Conservation (phyloP, 2,113 vertebrate genomes). For the Microtus pennsylvanicus region DNA sequence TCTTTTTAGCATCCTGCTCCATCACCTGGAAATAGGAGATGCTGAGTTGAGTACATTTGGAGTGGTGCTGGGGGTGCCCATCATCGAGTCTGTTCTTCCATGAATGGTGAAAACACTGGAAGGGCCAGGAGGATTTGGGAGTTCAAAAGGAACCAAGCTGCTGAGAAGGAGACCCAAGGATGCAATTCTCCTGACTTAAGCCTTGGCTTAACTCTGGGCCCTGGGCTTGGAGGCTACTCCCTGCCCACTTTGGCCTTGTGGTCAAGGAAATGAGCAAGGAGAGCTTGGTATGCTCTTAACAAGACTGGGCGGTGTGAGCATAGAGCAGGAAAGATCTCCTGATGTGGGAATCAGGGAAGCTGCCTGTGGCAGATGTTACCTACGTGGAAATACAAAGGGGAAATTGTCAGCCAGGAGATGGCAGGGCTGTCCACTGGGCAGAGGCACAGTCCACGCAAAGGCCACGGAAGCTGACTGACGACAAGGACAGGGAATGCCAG, state of each 20-base stretch:
- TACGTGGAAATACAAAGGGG: neutral
- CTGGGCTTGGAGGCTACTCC: neutral
- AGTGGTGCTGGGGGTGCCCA: neutral
- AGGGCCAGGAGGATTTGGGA: neutral
- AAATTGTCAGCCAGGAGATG: neutral
- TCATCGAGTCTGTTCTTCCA: neutral
- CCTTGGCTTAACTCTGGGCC: neutral
- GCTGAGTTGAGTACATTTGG: accelerated
- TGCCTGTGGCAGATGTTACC: neutral
- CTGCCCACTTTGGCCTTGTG: neutral
- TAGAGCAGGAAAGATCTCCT: neutral
- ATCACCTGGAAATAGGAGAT: accelerated
- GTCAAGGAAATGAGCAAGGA: neutral
- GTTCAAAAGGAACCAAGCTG: neutral
- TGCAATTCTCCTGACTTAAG: too few relatives aligned
- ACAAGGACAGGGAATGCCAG: neutral
- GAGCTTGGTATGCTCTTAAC: neutral
- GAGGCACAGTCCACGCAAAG: neutral
- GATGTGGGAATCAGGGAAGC: neutral
- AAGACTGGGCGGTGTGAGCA: too few relatives aligned
- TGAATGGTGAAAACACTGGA: neutral
- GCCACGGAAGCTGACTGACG: neutral
- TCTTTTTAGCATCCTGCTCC: neutral
- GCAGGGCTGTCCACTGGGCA: too few relatives aligned
- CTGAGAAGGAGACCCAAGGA: neutral